Base-by-base conservation (phyloP, 2,113 vertebrate genomes). In the Pleuronectes platessa region DNA sequence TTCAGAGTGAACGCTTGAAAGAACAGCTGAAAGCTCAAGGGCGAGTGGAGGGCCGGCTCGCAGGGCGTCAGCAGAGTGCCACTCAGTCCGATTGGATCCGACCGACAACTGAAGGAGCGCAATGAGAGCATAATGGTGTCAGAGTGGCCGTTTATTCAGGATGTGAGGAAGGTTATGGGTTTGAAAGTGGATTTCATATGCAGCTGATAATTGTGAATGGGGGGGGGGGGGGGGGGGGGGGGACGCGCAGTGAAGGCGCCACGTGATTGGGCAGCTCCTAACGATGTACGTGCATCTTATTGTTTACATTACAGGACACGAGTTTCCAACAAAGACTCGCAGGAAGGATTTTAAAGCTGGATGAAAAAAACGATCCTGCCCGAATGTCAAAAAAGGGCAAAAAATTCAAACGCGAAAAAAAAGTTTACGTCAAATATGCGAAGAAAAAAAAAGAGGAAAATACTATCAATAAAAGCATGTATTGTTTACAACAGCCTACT, bases 401-500 rank as follows among this genome's bases (percentile, higher is more conserved):
- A 72, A 76, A 67, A 55, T 75, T 83, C 21, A 54, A 81, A 67
- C 47, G 74, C 7, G 0, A 20, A 63, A 81, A 81, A 27, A 68
- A 81, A 24, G 86, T 91, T 89, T 90, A 89, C 81, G 69, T 83
- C 66, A 61, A 77, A 79, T 81, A 59, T 61, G 37, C 31, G 35
- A 35, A 42, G 11, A 13, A 42, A 1, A 13, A 13, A 3, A 40
- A 24, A 2, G 24, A 9, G 15, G 24, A 51, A 27, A 45, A 31
- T 10, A 53, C 5, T 4, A 23, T 73, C 17, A 65, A 62, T 45
- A 79, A 76, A 81, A 83, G 82, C 92, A 88, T 88, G 91, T 83
- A 79, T 84, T 90, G 90, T 93, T 92, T 92, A 93, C 92, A 92
- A 78, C 78, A 76, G 78, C 66, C 79, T 81, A 21, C 27, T 70